phyloP scores from a whole-genome alignment of 2,797 vertebrate species.

The Rhinophrynus dorsalis region DNA sequence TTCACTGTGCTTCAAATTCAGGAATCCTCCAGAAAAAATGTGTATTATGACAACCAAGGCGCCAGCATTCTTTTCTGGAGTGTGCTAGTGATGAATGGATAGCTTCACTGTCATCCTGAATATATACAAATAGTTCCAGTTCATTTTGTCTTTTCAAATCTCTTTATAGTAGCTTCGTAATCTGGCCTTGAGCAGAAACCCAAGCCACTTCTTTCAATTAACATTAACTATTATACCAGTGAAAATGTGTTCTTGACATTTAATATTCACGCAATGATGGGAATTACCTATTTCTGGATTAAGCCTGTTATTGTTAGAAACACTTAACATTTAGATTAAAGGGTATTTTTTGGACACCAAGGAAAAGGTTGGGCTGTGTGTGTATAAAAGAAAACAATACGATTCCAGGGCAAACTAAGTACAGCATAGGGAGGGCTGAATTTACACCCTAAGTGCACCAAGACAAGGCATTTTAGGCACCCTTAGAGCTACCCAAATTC shows the following conservation, averaged over 20 bases:
- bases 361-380: no score
- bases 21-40: neutral
- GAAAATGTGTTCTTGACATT: neutral
- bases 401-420: no score
- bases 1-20: neutral
- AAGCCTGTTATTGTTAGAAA: neutral
- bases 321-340: neutral
- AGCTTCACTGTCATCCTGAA: constrained; percentile 25
- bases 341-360: no score
- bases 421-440: no score
- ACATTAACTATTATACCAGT: neutral
- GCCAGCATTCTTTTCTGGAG: constrained; percentile 20
- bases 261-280: neutral
- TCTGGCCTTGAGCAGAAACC: neutral
- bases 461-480: no score
- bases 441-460: no score
- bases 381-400: no score
- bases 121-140: constrained; percentile 19
- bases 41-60: constrained; percentile 44
- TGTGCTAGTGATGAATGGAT: constrained; percentile 32
- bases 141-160: constrained; percentile 24
- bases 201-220: neutral
- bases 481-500: no score
- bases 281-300: neutral
- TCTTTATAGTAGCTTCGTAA: constrained; percentile 8